Evolutionary conservation across 2,797 vertebrate species (phyloP), one percentile per base, ranked within the genome.

Genomic region (Cheirogaleus major): DNA sequence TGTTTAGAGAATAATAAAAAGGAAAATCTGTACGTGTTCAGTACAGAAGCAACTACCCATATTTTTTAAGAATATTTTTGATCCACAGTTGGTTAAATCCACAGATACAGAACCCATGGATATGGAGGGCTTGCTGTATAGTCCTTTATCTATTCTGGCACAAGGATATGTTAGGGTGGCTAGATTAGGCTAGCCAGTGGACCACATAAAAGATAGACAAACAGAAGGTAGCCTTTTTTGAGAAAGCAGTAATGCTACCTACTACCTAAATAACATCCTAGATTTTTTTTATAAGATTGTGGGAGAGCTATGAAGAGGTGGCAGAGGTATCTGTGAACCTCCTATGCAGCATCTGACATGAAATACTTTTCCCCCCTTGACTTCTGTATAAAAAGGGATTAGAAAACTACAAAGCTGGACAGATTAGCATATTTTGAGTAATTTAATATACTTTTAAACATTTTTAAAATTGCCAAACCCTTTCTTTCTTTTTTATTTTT

Each of bases 351-450:
- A 72, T 73, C 70, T 82, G 67, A 55, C 61, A 25, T 70, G 35
- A 93, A 91, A 55, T 88, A 63, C 48, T 30, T 82, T 57, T n/a
- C 94, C n/a, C 55, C 25, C 25, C 35, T 91, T 72, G 27, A 81
- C 18, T 87, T 91, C 20, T 35, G 0, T 79, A 11, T 85, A 45
- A 79, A 92, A 73, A 35, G 65, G 11, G 23, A 75, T 65, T 57
- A 63, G 76, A 87, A 73, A 95, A 79, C 75, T 45, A 0, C 5
- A 85, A 65, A 4, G 7, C 48, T 73, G 9, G 48, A 52, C 14
- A 93, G 38, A 27, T 76, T 43, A 85, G 18, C 8, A 23, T 92
- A 43, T 86, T 95, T 94, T 95, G 43, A 82, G 69, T 91, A 80
- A 73, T 69, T 92, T 92, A 92, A 55, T 72, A 14, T 69, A 80